Conservation (phyloP, 23 tunicate genomes). For the Aplidium turbinatum region DNA sequence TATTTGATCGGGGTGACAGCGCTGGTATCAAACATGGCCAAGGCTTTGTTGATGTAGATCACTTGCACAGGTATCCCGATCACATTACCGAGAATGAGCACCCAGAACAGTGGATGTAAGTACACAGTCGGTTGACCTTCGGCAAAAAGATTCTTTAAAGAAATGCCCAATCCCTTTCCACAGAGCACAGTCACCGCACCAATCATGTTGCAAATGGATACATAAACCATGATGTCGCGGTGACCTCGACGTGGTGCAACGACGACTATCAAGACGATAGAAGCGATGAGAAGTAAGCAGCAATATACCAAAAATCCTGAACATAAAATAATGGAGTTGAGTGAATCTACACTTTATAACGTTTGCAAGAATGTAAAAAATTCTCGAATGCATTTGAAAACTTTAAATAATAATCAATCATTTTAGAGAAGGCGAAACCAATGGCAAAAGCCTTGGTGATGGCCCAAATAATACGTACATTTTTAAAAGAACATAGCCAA, state of each 20-base stretch:
- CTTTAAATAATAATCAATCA: too few relatives aligned
- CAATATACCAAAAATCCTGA: slow-evolving; percentile 72
- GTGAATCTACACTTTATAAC: neutral
- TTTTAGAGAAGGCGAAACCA: too few relatives aligned
- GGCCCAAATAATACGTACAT: too few relatives aligned
- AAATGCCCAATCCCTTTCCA: slow-evolving; percentile 81
- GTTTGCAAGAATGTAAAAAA: neutral
- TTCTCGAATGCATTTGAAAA: too few relatives aligned
- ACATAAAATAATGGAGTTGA: neutral
- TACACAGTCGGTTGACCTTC: neutral
- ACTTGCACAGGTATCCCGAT: slow-evolving; percentile 70
- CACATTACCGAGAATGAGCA: slow-evolving; percentile 48
- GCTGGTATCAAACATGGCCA: slow-evolving; percentile 73
- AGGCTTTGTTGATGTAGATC: slow-evolving; percentile 72
- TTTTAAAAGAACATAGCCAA: too few relatives aligned
- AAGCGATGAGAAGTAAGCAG: slow-evolving; percentile 24
- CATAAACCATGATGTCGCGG: slow-evolving; percentile 71
- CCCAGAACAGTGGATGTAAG: slow-evolving; percentile 73
- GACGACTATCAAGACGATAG: slow-evolving; percentile 32
- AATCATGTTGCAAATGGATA: slow-evolving; percentile 69
- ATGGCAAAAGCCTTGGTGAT: too few relatives aligned
- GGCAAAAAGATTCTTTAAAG: slow-evolving; percentile 46
- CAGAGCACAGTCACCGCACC: slow-evolving; percentile 86
- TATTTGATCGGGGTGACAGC: slow-evolving; percentile 72
- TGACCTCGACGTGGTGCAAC: slow-evolving; percentile 72